Percentiles rank a stretch among this genome's conserved stretches.
These are phyloP conservation scores for Dryococelus australis DNA, from an alignment of 2,888 invertebrate genomes.

Conservation along the genomic window DNA sequence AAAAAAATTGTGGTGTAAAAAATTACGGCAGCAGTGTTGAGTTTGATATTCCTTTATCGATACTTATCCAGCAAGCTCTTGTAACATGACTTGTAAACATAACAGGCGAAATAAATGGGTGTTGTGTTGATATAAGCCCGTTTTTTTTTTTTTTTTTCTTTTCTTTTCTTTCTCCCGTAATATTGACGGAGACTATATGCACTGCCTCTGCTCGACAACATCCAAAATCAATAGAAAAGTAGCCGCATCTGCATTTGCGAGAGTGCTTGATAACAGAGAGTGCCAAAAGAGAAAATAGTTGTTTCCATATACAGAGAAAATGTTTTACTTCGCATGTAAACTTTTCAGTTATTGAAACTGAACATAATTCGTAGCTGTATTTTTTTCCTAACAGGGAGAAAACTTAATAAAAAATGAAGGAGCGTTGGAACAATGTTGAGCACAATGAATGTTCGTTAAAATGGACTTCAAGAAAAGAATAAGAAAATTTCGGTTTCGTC, in stretches of 20 bases:
- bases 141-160: too few relatives aligned
- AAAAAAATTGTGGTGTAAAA: neutral
- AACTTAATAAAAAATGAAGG: neutral
- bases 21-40: neutral
- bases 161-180: too few relatives aligned
- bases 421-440: neutral
- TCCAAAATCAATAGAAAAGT: neutral
- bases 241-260: neutral
- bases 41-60: neutral
- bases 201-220: neutral
- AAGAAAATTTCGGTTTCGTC: neutral
- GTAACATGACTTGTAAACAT: neutral
- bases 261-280: neutral
- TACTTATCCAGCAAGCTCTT: conserved; percentile 7
- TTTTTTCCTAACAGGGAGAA: conserved; percentile 12
- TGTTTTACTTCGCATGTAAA: neutral
- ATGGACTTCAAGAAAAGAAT: neutral
- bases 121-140: neutral
- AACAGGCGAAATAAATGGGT: neutral
- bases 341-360: conserved; percentile 8
- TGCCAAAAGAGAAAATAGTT: conserved; percentile 5
- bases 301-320: neutral
- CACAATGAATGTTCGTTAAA: conserved; percentile 19
- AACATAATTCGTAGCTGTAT: neutral
- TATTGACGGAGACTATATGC: neutral